Evolutionary conservation across 1,140 invertebrate species (phyloP), one percentile per base, ranked within the genome.

Genomic region (Harpegnathos saltator): DNA sequence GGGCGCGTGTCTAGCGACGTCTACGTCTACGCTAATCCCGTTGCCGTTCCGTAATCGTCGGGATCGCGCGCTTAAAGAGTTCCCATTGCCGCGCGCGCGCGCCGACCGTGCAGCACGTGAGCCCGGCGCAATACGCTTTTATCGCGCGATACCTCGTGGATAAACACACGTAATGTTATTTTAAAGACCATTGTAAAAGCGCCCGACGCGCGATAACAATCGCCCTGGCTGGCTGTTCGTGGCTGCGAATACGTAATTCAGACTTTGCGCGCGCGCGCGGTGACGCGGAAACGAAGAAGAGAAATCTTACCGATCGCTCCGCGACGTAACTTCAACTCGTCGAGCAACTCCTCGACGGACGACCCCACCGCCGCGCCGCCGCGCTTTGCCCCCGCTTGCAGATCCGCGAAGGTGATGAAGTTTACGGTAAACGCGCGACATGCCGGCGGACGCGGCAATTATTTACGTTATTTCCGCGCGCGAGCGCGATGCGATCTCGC

Each of bases 151-250:
- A 54, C 52, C 58, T 71, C 29, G 48, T 19, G 71, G 75, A 80
- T 80, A 80, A 71, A 58, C 65, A 71, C 65, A 56, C n/a, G n/a
- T 59, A 80, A 80, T 59, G 75, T 52, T 17, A 22, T 4, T 80
- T 69, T 80, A 69, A 80, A 58, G 65, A 71, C 75, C 54, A 71
- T 48, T 68, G 75, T 80, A 71, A 71, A 71, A 44, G 50, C 22
- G 29, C 26, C 29, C 38, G 38, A n/a, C n/a, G 9, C 38, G 29
- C 65, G 65, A 48, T 58, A 29, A n/a, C 48, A 80, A 78, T 69
- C 58, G 63, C 50, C 63, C 50, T n/a, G 29, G 48, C 38, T 74
- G 22, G 38, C 73, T 5, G 17, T 26, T 11, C n/a, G n/a, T 14
- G 17, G n/a, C 65, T 22, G n/a, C 48, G 14, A 68, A 75, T 75